Conservation (phyloP, 2,797 vertebrate species). For the Ciconia nigra region DNA sequence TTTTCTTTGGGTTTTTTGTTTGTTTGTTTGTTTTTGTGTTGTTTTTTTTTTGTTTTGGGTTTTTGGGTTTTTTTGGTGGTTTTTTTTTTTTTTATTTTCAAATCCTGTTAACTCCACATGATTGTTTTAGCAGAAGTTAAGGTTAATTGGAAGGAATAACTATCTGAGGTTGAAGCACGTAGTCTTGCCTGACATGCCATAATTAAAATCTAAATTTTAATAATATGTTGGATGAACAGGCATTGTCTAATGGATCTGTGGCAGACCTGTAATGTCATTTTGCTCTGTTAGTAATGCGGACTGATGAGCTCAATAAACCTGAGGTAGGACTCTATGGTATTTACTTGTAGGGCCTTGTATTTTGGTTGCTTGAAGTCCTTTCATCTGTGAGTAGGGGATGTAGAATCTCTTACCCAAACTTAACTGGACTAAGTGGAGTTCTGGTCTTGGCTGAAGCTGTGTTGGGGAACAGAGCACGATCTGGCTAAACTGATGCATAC, state of each 20-base stretch:
- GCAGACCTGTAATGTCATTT: neutral
- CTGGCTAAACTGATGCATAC: neutral
- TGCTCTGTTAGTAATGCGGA: neutral
- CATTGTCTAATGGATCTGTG: neutral
- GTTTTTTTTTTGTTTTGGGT: too few species aligned
- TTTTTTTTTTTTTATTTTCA: neutral
- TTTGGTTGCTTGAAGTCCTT: neutral
- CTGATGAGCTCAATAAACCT: neutral
- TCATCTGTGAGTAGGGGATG: neutral
- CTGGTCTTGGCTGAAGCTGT: neutral
- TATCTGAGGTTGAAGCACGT: neutral
- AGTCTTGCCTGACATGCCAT: neutral
- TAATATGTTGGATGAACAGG: neutral
- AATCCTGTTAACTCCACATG: neutral
- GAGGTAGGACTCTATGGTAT: rapidly evolving
- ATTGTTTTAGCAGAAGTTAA: neutral
- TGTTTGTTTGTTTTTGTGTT: too few species aligned
- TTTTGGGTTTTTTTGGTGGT: neutral
- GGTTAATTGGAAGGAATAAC: neutral
- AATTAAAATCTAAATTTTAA: neutral
- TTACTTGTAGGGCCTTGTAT: neutral
- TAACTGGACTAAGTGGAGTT: neutral
- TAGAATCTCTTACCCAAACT: neutral
- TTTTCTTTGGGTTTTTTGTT: neutral
- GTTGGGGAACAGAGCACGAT: rapidly evolving